A percentile compares a stretch with the other conserved stretches of the same genome.
phyloP scores from a whole-genome alignment of 92 coral and sea anemone genomes.

The Heteractis magnifica region DNA sequence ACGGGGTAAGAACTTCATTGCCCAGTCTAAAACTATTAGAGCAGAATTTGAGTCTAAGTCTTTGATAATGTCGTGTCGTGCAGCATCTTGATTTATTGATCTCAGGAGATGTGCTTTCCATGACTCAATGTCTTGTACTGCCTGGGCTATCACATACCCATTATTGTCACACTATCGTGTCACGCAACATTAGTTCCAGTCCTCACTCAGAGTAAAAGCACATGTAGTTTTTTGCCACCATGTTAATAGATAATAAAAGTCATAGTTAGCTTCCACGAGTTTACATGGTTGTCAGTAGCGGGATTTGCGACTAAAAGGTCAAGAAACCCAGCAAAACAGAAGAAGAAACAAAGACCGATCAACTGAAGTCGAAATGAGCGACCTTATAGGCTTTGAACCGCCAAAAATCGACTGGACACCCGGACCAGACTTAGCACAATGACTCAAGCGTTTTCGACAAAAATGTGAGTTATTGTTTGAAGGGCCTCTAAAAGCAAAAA shows the following conservation, averaged over 20 bases:
- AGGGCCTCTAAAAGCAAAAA: constrained; percentile 43
- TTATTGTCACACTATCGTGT: too few species aligned
- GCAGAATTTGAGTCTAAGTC: too few species aligned
- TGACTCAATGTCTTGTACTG: too few species aligned
- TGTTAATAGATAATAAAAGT: background rate
- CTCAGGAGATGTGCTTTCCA: too few species aligned
- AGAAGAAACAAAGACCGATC: background rate
- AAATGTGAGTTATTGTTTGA: constrained; percentile 57
- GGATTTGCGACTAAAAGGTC: constrained; percentile 21
- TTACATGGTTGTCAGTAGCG: constrained; percentile 43
- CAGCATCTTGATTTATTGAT: too few species aligned
- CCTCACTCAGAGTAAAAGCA: background rate
- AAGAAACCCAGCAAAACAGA: background rate
- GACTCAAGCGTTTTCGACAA: constrained; percentile 49
- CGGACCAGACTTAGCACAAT: constrained; percentile 56
- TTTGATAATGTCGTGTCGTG: too few species aligned
- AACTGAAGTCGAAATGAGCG: constrained; percentile 39
- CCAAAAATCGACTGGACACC: constrained; percentile 64
- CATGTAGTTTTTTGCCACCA: background rate
- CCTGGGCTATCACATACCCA: too few species aligned
- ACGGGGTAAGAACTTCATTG: too few species aligned
- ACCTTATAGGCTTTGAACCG: constrained; percentile 56
- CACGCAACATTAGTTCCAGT: too few species aligned
- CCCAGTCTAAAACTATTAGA: too few species aligned
- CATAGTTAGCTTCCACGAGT: background rate